Evolutionary conservation across 2,888 invertebrate genomes (phyloP).

Genomic region (Orthosia incerta): DNA sequence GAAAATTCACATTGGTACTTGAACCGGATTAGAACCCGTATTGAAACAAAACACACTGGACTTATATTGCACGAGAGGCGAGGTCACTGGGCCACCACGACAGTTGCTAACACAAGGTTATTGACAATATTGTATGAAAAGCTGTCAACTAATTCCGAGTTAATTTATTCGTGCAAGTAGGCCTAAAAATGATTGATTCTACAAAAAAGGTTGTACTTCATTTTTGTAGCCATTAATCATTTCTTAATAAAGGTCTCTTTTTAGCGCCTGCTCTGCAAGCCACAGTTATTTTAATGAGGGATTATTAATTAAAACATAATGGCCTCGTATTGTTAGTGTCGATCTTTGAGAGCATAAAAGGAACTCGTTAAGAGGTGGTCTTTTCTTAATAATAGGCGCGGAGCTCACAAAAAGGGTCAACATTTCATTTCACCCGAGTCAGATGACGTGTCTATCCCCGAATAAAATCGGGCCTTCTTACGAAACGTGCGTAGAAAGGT

Average conservation of each 20-base stretch:
- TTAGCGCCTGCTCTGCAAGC: slow-evolving; percentile 25
- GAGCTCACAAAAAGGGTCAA: slow-evolving; percentile 81
- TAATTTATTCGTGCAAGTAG: no score
- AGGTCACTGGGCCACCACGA: no score
- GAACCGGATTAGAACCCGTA: no score
- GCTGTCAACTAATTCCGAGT: no score
- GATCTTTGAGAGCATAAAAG: slow-evolving; percentile 80
- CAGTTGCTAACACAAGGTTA: neutral
- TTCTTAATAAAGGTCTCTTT: slow-evolving; percentile 20
- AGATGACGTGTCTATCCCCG: slow-evolving; percentile 76
- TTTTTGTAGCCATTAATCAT: slow-evolving; percentile 20
- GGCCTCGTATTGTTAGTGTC: slow-evolving; percentile 78
- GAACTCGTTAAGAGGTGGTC: slow-evolving; percentile 81
- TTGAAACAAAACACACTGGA: no score
- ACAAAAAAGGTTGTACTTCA: neutral
- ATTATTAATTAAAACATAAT: slow-evolving; percentile 75
- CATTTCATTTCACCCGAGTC: slow-evolving; percentile 77
- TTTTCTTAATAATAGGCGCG: slow-evolving; percentile 78
- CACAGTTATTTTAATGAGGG: slow-evolving; percentile 67
- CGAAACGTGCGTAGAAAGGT: slow-evolving; percentile 73
- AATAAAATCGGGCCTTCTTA: slow-evolving; percentile 73
- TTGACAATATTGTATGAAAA: neutral
- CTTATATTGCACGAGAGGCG: no score
- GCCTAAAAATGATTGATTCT: neutral
- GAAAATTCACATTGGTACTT: no score